Percentiles rank a stretch among this genome's conserved stretches.
These are phyloP conservation scores for Siphamia tubifer DNA, from an alignment of 2,113 vertebrate genomes.

Conservation along the genomic window DNA sequence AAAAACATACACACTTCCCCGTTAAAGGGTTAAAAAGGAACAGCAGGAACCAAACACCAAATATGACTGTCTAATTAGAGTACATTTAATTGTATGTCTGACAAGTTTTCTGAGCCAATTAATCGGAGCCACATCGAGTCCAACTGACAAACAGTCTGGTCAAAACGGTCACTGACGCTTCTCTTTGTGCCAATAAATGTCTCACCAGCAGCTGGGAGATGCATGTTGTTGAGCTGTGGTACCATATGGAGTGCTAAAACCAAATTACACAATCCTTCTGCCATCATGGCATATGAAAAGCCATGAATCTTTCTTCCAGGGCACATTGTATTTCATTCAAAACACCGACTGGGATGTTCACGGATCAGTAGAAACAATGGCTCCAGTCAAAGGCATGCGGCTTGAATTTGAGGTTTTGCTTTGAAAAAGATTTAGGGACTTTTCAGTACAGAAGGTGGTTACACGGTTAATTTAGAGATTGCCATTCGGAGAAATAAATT, in stretches of 20 bases:
- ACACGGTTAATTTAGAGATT: not conserved
- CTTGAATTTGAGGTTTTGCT: constrained; percentile 6
- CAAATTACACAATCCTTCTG: constrained; percentile 71
- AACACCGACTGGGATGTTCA: not conserved
- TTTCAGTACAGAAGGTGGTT: not conserved
- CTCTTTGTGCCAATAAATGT: constrained; percentile 81
- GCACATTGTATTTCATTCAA: not conserved
- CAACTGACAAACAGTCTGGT: constrained; percentile 63
- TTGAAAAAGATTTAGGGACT: constrained; percentile 3
- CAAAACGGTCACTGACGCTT: constrained; percentile 61
- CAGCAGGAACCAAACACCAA: no score
- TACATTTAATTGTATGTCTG: constrained; percentile 42
- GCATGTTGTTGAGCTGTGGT: constrained; percentile 80
- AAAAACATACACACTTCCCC: no score
- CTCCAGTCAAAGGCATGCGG: not conserved
- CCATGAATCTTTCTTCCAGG: not conserved
- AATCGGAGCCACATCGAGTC: constrained; percentile 39
- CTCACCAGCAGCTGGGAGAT: constrained; percentile 84
- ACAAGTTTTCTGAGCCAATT: constrained; percentile 48
- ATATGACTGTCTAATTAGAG: constrained; percentile 33
- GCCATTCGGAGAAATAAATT: not conserved
- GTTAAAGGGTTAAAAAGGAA: no score
- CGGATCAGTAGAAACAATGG: constrained; percentile 3
- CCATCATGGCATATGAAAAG: constrained; percentile 16
- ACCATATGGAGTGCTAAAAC: constrained; percentile 83